Evolutionary conservation across 2,888 invertebrate species (phyloP), one percentile per base, ranked within the genome.

Genomic region (Pollenia amentaria): DNA sequence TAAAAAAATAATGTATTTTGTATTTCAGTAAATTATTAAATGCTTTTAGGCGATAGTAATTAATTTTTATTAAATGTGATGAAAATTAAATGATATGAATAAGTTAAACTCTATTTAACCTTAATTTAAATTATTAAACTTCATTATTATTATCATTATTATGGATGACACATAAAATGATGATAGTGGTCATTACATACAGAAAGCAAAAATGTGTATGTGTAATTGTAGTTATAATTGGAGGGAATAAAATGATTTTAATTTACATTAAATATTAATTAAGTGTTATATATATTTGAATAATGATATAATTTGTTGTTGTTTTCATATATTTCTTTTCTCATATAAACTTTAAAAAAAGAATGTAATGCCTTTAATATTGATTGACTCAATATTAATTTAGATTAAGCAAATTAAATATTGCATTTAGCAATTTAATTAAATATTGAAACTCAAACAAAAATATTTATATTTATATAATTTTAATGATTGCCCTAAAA

Each of bases 11-110:
- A n/a, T n/a, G n/a, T n/a, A n/a, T n/a, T n/a, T n/a, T n/a, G n/a
- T 9, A 64, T 29, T 3, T 38, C 38, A 44, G 55, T 11, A 77
- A 57, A 55, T 64, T 55, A 72, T 73, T 9, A 53, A 57, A 75
- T 75, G 65, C 48, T 44, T 82, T 82, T 60, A 69, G 67, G 67
- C 67, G 21, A 6, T 65, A 16, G 48, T 67, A 57, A 73, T 67
- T 73, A 57, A 60, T 48, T 65, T 55, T 73, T 65, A 65, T 65
- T 57, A 48, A 81, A 42, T 57, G 40, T 48, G 38, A 18, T 69
- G 69, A 78, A 48, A 67, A 46, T 46, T 51, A 60, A 69, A 60
- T 57, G 14, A 65, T 38, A 46, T 73, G 69, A 44, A 75, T 40
- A 51, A 79, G 51, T 78, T 78, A 46, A 62, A 55, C 42, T 40